Evolutionary conservation across 1,140 invertebrate species (phyloP).

Genomic region (Campodea augens): DNA sequence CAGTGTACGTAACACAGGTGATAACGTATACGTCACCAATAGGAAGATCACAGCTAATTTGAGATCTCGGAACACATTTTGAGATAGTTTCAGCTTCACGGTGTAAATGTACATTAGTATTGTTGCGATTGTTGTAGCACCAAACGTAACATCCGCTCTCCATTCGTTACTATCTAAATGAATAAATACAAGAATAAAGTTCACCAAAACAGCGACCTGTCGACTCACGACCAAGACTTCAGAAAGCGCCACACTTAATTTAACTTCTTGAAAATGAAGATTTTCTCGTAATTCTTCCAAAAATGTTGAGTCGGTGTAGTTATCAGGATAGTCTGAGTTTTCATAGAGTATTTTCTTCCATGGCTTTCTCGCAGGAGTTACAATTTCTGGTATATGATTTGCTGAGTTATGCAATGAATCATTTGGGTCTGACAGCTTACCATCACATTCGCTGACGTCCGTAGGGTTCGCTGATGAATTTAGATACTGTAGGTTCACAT

Average conservation of each 20-base stretch:
- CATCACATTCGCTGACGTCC: no score
- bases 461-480: no score
- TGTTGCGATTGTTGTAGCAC: slow-evolving; percentile 30
- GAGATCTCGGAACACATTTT: slow-evolving; percentile 30
- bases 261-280: slow-evolving; percentile 49
- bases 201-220: slow-evolving; percentile 49
- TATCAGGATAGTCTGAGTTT: slow-evolving; percentile 67
- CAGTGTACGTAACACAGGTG: slow-evolving; percentile 79
- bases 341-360: slow-evolving; percentile 84
- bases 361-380: no score
- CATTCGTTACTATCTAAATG: slow-evolving; percentile 46
- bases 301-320: slow-evolving; percentile 75
- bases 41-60: slow-evolving; percentile 57
- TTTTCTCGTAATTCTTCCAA: slow-evolving; percentile 70
- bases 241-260: slow-evolving; percentile 40
- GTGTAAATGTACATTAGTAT: slow-evolving; percentile 32
- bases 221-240: slow-evolving; percentile 51
- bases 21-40: slow-evolving; percentile 63
- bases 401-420: no score
- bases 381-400: no score
- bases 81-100: slow-evolving; percentile 12
- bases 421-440: no score
- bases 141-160: slow-evolving; percentile 37
- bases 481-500: no score
- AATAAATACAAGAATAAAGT: slow-evolving; percentile 54